phyloP scores from a whole-genome alignment of 2,113 vertebrate species.

The Pelodiscus sinensis region DNA sequence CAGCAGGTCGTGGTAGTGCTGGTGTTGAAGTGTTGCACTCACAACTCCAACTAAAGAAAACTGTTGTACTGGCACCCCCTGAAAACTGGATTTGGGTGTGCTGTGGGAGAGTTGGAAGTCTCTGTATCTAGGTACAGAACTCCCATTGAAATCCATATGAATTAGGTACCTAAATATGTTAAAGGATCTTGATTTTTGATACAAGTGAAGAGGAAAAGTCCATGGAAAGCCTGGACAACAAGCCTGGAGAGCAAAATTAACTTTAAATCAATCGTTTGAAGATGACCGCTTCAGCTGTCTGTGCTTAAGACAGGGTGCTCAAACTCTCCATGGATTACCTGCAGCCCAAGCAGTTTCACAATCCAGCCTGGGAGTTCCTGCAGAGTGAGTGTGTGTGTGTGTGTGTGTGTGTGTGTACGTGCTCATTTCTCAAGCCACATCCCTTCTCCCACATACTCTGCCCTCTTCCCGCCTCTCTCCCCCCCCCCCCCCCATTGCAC shows the following conservation, averaged over 20 bases:
- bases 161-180: neutral
- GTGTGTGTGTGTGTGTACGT: no score
- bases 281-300: neutral
- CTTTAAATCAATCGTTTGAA: neutral
- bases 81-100: neutral
- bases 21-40: neutral
- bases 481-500: no score
- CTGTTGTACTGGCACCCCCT: neutral
- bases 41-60: neutral
- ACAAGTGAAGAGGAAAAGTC: neutral
- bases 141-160: neutral
- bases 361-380: no score
- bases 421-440: no score
- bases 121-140: neutral
- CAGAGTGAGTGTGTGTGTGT: no score
- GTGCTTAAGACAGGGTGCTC: neutral
- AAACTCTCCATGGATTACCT: no score
- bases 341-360: no score
- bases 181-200: neutral
- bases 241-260: neutral
- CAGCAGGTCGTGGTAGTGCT: neutral
- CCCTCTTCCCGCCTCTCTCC: no score
- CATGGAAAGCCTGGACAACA: neutral
- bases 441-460: no score
- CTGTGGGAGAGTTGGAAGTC: neutral